Base-by-base conservation (phyloP, 2,888 invertebrate genomes). In the Girardia tigrina region DNA sequence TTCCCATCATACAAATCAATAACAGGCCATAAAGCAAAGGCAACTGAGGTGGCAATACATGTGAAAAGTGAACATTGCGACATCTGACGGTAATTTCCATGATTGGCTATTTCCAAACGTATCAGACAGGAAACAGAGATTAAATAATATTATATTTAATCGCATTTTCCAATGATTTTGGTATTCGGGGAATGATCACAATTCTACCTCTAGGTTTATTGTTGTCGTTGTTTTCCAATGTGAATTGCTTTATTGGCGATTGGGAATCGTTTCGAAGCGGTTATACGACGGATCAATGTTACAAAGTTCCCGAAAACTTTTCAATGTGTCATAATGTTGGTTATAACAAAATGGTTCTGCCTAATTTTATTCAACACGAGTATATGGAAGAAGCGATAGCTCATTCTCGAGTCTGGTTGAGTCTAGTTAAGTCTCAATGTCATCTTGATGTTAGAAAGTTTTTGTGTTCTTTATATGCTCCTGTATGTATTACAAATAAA, bases 401-500 rank as follows among this genome's bases (percentile, higher is more conserved):
- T 2, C 77, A 77, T 28, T 77, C 77, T 8, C 12, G 6, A 29
- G 42, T 77, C 26, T 77, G 77, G 77, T 26, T 77, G 23, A 28
- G 42, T 42, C 70, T 77, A 26, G 71, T 77, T 20, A 56, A 73
- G 26, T 73, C 77, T 26, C 36, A 77, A 26, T 77, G 77, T 36
- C 72, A 77, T 73, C 27, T 26, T 8, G 77, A 77, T 23, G n/a
- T 77, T 0, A 72, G 27, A 26, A 26, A 29, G 26, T 93, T 94
- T 85, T 87, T 94, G 80, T 94, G 94, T 85, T 90, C 93, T 42
- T 91, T 92, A 29, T 92, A 92, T 84, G 91, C 91, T 76, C 94
- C 94, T 0, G 92, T 94, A 92, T 94, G 94, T 85, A 93, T 92
- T 70, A 91, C 92, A 81, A 93, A 94, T 20, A 28, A 28, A 85